Conservation (phyloP, 2,888 invertebrate genomes). For the Geotrupes spiniger region DNA sequence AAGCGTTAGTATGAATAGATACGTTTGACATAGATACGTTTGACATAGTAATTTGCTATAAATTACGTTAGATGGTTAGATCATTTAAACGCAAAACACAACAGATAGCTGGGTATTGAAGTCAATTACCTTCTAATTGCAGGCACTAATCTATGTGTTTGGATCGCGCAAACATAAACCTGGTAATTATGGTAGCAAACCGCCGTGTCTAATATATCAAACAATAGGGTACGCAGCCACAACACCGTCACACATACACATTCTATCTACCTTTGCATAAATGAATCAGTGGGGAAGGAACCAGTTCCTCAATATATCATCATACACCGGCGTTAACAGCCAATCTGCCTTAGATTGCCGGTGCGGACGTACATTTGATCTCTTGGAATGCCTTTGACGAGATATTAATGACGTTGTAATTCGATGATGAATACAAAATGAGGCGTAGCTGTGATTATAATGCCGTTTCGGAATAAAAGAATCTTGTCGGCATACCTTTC, state of each 20-base stretch:
- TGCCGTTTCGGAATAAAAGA: too few species aligned
- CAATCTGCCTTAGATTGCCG: slow-evolving; percentile 1
- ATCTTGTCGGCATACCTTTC: too few species aligned
- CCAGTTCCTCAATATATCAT: slow-evolving; percentile 1
- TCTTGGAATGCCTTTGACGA: too few species aligned
- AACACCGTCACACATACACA: neutral
- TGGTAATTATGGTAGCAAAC: slow-evolving; percentile 23
- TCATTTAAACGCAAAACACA: slow-evolving; percentile 5
- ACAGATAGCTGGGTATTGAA: slow-evolving; percentile 12
- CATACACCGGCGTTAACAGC: slow-evolving; percentile 1
- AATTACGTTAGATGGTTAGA: too few species aligned
- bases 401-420: too few species aligned
- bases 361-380: too few species aligned
- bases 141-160: slow-evolving; percentile 22
- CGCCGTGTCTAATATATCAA: slow-evolving; percentile 24
- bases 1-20: too few species aligned
- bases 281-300: neutral
- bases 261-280: slow-evolving; percentile 1
- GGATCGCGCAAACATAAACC: slow-evolving; percentile 21
- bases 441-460: too few species aligned
- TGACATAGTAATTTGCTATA: too few species aligned
- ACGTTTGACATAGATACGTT: too few species aligned
- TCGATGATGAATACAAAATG: too few species aligned
- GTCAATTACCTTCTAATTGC: slow-evolving; percentile 25
- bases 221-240: slow-evolving; percentile 21